Conservation (phyloP, 2,113 vertebrate genomes). For the Chionodraco myersi region DNA sequence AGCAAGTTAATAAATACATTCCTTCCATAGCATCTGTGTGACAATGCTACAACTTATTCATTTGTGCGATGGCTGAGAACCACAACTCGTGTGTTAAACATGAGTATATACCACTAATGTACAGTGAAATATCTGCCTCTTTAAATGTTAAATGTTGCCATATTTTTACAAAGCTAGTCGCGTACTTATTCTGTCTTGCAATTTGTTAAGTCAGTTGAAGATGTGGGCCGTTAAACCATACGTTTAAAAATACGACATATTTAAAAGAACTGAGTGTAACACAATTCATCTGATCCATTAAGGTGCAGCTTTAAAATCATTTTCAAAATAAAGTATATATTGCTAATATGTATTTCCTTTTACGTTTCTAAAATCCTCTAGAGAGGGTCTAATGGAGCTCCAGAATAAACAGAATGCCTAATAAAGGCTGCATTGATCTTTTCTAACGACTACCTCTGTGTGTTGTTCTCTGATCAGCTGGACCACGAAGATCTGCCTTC, state of each 20-base stretch:
- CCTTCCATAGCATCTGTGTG: too few species aligned
- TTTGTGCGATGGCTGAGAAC: too few species aligned
- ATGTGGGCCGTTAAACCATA: neutral
- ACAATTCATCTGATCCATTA: neutral
- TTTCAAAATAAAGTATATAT: neutral
- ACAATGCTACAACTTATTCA: too few species aligned
- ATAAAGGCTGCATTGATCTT: too few species aligned
- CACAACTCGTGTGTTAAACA: too few species aligned
- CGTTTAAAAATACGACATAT: too few species aligned
- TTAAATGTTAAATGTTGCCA: neutral
- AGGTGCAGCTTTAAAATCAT: neutral
- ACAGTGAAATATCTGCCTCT: neutral
- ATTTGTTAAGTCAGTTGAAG: neutral
- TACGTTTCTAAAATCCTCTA: too few species aligned
- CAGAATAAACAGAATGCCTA: too few species aligned
- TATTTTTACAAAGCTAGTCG: neutral
- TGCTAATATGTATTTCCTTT: neutral
- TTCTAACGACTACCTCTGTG: neutral
- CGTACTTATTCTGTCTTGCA: neutral
- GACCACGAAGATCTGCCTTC: slow-evolving; percentile 86
- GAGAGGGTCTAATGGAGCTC: too few species aligned
- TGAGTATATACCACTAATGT: too few species aligned
- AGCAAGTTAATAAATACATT: too few species aligned
- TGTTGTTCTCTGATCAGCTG: slow-evolving; percentile 71
- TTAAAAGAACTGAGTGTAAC: neutral